Percentiles rank a stretch among this genome's conserved stretches.
Evolutionary conservation across 2,888 invertebrate genomes (phyloP).

Genomic region (Coremacera marginata): DNA sequence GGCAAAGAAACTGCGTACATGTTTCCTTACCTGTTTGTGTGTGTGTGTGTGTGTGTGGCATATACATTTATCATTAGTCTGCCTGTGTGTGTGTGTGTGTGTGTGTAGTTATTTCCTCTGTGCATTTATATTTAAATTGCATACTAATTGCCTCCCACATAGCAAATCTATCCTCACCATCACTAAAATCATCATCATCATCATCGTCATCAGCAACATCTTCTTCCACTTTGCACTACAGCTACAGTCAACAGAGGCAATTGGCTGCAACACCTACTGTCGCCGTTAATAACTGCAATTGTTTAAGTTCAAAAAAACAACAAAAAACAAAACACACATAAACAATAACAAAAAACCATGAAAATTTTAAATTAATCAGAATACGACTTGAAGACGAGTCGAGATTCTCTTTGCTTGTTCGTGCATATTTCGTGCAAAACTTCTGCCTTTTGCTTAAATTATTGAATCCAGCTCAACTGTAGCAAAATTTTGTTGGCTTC

Average conservation of each 20-base stretch:
- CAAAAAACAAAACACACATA: not conserved
- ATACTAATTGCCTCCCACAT: conserved; percentile 28
- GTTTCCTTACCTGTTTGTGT: not conserved
- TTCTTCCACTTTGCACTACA: conserved; percentile 2
- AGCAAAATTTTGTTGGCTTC: not conserved
- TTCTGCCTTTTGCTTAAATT: not conserved
- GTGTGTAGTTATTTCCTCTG: conserved; percentile 3
- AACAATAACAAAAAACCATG: conserved; percentile 1
- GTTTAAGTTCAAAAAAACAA: not conserved
- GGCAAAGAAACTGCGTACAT: not conserved
- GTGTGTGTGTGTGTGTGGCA: conserved; percentile 2
- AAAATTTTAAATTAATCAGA: conserved; percentile 14
- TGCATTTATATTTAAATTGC: conserved; percentile 11
- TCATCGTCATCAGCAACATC: not conserved
- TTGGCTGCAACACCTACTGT: conserved; percentile 34
- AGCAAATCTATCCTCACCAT: not conserved
- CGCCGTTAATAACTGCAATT: conserved; percentile 33
- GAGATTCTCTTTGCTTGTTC: not conserved
- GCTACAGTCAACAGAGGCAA: conserved; percentile 11
- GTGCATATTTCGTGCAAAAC: not conserved
- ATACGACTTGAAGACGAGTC: not conserved
- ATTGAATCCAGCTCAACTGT: not conserved
- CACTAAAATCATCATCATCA: not conserved
- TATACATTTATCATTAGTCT: not conserved
- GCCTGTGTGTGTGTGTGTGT: not conserved